phyloP scores from a whole-genome alignment of 2,113 vertebrate genomes.

The Clarias batrachus region DNA sequence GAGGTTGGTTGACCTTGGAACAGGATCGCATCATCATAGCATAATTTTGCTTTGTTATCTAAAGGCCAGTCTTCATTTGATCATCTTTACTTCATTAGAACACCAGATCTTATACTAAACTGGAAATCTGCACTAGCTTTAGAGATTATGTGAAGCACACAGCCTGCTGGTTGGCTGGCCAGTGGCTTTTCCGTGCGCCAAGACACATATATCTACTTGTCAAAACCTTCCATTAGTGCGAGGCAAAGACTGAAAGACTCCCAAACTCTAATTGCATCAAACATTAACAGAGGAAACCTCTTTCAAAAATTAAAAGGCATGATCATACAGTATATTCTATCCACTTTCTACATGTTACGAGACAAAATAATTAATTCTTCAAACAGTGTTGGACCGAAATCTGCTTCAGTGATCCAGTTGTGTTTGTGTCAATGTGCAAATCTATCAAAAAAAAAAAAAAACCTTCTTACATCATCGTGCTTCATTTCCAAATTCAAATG shows the following conservation, averaged over 20 bases:
- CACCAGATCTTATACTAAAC: neutral
- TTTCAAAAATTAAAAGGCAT: slow-evolving; percentile 60
- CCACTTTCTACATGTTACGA: slow-evolving; percentile 59
- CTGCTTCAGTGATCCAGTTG: slow-evolving; percentile 38
- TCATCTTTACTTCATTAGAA: neutral
- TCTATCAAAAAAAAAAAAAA: slow-evolving; percentile 57
- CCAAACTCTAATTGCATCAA: neutral
- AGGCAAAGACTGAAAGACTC: slow-evolving; percentile 40
- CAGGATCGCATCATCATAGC: neutral
- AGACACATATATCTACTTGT: slow-evolving; percentile 14
- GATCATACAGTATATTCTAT: slow-evolving; percentile 51
- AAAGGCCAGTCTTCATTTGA: slow-evolving; percentile 13
- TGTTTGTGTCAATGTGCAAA: slow-evolving; percentile 68
- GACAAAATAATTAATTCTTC: slow-evolving; percentile 48
- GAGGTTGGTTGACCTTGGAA: slow-evolving; percentile 75
- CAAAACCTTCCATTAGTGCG: neutral
- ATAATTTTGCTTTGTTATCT: slow-evolving; percentile 20
- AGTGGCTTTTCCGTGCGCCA: slow-evolving; percentile 58
- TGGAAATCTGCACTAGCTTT: neutral
- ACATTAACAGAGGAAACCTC: slow-evolving; percentile 82
- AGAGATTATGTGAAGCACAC: neutral
- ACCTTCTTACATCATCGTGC: slow-evolving; percentile 56
- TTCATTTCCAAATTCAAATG: slow-evolving; percentile 55
- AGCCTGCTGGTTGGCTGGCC: slow-evolving; percentile 73
- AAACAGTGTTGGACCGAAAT: slow-evolving; percentile 42